Base-by-base conservation (phyloP, 2,888 invertebrate genomes). In the Stegophylla sp. region DNA sequence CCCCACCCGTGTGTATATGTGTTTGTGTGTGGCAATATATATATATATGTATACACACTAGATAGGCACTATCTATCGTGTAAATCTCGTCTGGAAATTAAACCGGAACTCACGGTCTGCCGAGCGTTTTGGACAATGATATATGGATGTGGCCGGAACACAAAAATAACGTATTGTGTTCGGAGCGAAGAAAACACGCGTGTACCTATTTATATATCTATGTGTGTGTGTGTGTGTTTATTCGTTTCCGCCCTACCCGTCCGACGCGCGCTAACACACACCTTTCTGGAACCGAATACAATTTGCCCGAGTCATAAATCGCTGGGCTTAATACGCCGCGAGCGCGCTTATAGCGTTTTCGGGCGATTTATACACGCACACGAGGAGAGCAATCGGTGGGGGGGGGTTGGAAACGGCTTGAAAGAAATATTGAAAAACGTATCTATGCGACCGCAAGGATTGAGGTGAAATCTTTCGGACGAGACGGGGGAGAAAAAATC, bases 101-200 rank as follows among this genome's bases (percentile, higher is more conserved):
- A 71, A 53, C 69, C 53, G 69, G 34, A 71, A 53, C 53, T 13
- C 69, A 53, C 53, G 20, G 53, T 71, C 69, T 71, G 13, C n/a
- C 69, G 53, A 34, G 28, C 45, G 69, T 34, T 67, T 67, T 48
- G 48, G 48, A 67, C 67, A 67, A 48, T 51, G 67, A 43, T 48
- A 28, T 10, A 45, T 67, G n/a, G 15, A 28, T 5, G n/a, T 15
- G 45, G 17, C 48, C 45, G 48, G 17, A 13, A 26, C 45, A 26
- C 45, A 67, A 10, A 67, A 48, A 28, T n/a, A 48, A 67, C 48
- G 34, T 34, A 13, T 48, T 26, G 48, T 26, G 67, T 26, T 10
- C 10, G 48, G 5, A 26, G 43, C 23, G n/a, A 48, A n/a, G 26
- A 67, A 67, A 67, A 64, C 34, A n/a, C n/a, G n/a, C n/a, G n/a